Evolutionary conservation across 2,797 vertebrate species (phyloP).

Genomic region (Graptemys geographica): DNA sequence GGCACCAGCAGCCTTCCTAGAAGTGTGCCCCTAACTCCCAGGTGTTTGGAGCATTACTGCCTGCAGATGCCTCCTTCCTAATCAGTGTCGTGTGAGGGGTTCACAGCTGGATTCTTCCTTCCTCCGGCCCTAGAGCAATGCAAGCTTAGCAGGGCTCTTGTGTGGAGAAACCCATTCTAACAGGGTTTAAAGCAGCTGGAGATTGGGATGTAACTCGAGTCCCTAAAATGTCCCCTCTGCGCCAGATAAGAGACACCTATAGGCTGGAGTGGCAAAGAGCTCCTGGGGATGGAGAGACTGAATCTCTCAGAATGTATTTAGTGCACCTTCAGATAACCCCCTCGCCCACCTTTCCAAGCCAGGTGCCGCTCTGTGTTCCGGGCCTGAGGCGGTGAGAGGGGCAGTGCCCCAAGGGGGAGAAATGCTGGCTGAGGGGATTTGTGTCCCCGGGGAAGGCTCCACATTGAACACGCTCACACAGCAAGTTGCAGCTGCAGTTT

Average conservation of each 20-base stretch:
- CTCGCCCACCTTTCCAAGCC: background rate
- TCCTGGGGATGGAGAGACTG: background rate
- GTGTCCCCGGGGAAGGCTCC: background rate
- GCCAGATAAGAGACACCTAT: background rate
- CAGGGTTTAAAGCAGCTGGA: background rate
- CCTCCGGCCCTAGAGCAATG: background rate
- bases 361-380: background rate
- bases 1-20: background rate
- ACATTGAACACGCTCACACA: constrained; percentile 59
- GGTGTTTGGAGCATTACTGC: background rate
- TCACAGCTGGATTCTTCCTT: background rate
- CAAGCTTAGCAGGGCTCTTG: background rate
- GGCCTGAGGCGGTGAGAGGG: background rate
- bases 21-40: background rate
- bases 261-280: background rate
- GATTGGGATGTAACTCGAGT: background rate
- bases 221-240: too few species aligned
- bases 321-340: background rate
- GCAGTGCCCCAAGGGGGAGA: background rate
- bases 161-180: background rate
- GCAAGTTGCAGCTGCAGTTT: constrained; percentile 77
- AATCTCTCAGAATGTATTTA: background rate
- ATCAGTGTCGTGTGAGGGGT: background rate
- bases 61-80: background rate
- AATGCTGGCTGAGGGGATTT: fast-evolving